Evolutionary conservation across 2,113 vertebrate genomes (phyloP).

Genomic region (Podiceps cristatus): DNA sequence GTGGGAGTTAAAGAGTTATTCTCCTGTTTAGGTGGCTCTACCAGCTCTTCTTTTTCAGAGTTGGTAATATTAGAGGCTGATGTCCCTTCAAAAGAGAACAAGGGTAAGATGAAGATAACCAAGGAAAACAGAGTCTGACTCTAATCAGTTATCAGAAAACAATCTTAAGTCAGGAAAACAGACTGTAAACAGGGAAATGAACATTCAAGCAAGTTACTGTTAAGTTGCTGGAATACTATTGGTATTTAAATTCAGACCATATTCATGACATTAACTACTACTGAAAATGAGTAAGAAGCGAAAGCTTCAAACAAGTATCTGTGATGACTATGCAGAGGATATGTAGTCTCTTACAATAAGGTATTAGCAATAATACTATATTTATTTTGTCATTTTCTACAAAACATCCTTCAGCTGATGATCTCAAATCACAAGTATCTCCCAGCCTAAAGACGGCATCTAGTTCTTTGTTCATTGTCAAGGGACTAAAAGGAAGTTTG

Average conservation of each 20-base stretch:
- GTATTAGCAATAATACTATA: neutral
- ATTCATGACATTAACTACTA: neutral
- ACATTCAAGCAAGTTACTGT: neutral
- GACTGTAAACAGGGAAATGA: neutral
- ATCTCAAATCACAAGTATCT: neutral
- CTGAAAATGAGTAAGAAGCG: neutral
- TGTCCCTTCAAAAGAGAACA: constrained; percentile 65
- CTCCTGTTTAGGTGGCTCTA: neutral
- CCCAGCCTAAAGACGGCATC: neutral
- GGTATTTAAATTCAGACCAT: neutral
- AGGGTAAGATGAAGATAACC: neutral
- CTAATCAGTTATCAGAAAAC: neutral
- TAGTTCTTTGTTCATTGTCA: neutral
- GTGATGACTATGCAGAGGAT: neutral
- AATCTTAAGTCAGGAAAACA: neutral
- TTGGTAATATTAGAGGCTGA: neutral
- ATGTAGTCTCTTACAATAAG: neutral
- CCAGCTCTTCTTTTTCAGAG: neutral
- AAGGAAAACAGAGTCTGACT: neutral
- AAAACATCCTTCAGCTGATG: neutral
- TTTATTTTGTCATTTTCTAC: neutral
- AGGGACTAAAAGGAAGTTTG: neutral
- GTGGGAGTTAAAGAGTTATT: neutral
- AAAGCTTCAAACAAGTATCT: neutral
- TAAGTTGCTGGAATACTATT: neutral